Evolutionary conservation across 1,140 invertebrate genomes (phyloP).

Genomic region (Drosophila novamexicana): DNA sequence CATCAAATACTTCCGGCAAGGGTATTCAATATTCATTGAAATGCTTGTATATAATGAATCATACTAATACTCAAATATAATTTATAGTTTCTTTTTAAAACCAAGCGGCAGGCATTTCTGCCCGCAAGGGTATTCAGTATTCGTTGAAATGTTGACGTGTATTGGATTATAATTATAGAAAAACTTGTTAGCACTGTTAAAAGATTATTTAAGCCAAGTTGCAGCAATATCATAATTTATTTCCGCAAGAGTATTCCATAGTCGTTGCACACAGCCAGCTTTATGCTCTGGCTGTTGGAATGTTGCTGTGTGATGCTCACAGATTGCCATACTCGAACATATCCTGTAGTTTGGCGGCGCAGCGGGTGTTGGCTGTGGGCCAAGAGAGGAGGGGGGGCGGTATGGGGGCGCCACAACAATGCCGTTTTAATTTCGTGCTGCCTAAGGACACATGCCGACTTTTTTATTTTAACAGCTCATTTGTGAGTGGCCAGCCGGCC

Average conservation of each 20-base stretch:
- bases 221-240: too few relatives aligned
- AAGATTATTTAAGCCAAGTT: too few relatives aligned
- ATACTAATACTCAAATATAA: too few relatives aligned
- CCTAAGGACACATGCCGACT: slow-evolving; percentile 69
- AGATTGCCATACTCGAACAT: slow-evolving; percentile 10
- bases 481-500: slow-evolving; percentile 28
- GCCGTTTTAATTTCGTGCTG: slow-evolving; percentile 52
- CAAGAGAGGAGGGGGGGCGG: background rate
- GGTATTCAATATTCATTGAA: too few relatives aligned
- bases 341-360: slow-evolving; percentile 28
- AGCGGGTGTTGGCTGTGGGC: slow-evolving; percentile 17
- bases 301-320: slow-evolving; percentile 20
- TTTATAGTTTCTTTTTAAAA: too few relatives aligned
- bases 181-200: too few relatives aligned
- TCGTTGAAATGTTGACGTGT: background rate
- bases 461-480: slow-evolving; percentile 80
- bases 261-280: background rate
- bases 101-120: background rate
- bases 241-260: background rate
- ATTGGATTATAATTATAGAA: too few relatives aligned
- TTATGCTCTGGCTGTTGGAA: background rate
- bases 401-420: slow-evolving; percentile 38
- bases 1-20: too few relatives aligned
- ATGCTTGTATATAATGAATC: too few relatives aligned
- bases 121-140: background rate